Evolutionary conservation across 2,113 vertebrate species (phyloP), one percentile per base, ranked within the genome.

Genomic region (Halichoerus grypus): DNA sequence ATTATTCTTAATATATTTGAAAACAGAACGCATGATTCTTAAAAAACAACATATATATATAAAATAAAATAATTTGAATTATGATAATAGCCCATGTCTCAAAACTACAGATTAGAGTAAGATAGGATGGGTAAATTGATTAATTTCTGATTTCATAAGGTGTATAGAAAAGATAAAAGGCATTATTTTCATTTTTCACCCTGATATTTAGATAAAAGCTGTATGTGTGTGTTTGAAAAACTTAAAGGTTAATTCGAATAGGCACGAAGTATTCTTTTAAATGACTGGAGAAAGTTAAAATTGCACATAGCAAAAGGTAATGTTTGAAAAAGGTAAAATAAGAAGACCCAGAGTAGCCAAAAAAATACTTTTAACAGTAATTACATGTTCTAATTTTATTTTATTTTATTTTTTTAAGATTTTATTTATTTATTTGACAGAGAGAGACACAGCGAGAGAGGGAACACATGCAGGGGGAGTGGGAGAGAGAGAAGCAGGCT

Each of bases 171-270:
- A 89, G 15, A 24, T 26, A 79, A 84, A 85, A 39, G 55, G 0
- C 36, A 74, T 71, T 39, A 61, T 71, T 89, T 89, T 95, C 72
- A 69, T 87, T 94, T 76, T 84, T 87, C 51, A 51, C 15, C 7
- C 24, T 81, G 65, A 24, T 81, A 53, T 57, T 90, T 97, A 91
- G 81, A 77, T 36, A 82, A 92, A 82, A 61, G 15, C 18, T 26
- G 2, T 69, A 57, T 46, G 26, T 81, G 3, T 76, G 4, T 88
- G 12, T 71, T 69, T 72, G 28, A 19, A 63, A 86, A 86, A 57
- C 19, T 24, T 65, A 63, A 94, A 90, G n/a, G 7, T 36, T n/a
- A 82, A 67, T 88, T 77, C 10, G 91, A 69, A 63, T 24, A 82
- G 26, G 26, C 7, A n/a, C 4, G 65, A 91, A 74, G 1, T 69